Conservation (phyloP, 30 jellyfish, hydroid and myxozoan species). For the Catostylus mosaicus region DNA sequence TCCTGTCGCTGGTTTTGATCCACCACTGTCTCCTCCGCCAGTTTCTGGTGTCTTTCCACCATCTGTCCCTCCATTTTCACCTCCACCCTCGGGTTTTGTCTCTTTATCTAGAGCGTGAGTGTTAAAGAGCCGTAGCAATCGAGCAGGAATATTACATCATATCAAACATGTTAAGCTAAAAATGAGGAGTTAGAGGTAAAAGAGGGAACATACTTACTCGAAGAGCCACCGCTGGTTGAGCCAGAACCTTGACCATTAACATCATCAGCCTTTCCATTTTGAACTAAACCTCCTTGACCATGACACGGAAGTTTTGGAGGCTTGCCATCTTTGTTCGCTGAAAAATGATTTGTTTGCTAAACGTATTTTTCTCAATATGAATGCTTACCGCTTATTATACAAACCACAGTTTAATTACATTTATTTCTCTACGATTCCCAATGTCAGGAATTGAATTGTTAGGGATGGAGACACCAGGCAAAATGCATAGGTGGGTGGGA, state of each 20-base stretch:
- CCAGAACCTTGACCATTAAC: constrained; percentile 44
- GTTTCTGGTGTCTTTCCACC: constrained; percentile 2
- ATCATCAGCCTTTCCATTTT: constrained; percentile 45
- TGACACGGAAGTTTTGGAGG: constrained; percentile 62
- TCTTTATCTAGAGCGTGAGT: not conserved
- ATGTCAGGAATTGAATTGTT: too few species aligned
- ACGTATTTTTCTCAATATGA: too few species aligned
- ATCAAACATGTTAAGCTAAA: not conserved
- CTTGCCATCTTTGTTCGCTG: constrained; percentile 23
- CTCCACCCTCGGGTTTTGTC: constrained; percentile 1
- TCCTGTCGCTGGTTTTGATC: constrained; percentile 11
- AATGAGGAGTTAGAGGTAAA: not conserved
- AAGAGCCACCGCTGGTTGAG: constrained; percentile 9
- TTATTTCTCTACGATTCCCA: too few species aligned
- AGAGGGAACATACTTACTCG: not conserved
- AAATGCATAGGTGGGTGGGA: too few species aligned
- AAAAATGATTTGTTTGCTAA: not conserved
- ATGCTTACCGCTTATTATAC: too few species aligned
- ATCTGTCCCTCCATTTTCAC: not conserved
- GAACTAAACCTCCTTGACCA: constrained; percentile 49
- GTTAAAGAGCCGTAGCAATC: not conserved
- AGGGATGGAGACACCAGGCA: too few species aligned
- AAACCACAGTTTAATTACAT: too few species aligned
- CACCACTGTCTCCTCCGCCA: not conserved
- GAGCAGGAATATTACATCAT: not conserved